These are phyloP conservation scores for Halocynthia roretzi DNA, from an alignment of 23 tunicate genomes.

Conservation along the genomic window DNA sequence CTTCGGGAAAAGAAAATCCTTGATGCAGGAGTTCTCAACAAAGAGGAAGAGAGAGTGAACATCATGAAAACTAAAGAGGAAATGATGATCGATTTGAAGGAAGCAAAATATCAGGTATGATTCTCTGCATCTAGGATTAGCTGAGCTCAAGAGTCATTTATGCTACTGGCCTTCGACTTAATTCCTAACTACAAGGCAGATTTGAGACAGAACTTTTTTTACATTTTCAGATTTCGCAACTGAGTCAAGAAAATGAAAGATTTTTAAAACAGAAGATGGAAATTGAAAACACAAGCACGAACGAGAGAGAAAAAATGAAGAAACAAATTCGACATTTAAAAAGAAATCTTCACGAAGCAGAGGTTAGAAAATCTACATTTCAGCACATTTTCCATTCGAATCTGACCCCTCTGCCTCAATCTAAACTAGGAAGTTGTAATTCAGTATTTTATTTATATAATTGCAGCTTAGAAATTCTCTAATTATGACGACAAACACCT, in stretches of 20 bases:
- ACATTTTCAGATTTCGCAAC: too few species aligned
- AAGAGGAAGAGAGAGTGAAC: slow-evolving; percentile 30
- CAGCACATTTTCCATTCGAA: neutral
- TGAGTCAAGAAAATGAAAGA: too few species aligned
- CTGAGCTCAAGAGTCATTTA: too few species aligned
- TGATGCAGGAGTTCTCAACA: slow-evolving; percentile 28
- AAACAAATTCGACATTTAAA: slow-evolving; percentile 52
- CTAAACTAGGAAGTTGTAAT: neutral
- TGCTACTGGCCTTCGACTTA: neutral
- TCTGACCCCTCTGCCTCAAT: neutral
- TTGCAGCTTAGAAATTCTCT: too few species aligned
- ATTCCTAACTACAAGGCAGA: too few species aligned
- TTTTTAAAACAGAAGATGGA: neutral
- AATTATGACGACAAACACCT: too few species aligned
- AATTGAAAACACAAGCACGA: slow-evolving; percentile 9
- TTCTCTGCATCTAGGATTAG: neutral
- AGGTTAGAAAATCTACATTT: slow-evolving; percentile 25
- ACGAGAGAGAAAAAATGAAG: slow-evolving; percentile 26
- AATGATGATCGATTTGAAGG: slow-evolving; percentile 31
- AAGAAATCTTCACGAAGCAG: slow-evolving; percentile 35
- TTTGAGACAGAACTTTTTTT: too few species aligned
- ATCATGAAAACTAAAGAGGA: slow-evolving; percentile 31
- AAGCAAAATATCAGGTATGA: slow-evolving; percentile 42
- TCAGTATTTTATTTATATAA: too few species aligned
- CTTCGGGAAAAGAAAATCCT: slow-evolving; percentile 30